Base-by-base conservation (phyloP, 2,888 invertebrate species). In the Pyrocoelia pectoralis region DNA sequence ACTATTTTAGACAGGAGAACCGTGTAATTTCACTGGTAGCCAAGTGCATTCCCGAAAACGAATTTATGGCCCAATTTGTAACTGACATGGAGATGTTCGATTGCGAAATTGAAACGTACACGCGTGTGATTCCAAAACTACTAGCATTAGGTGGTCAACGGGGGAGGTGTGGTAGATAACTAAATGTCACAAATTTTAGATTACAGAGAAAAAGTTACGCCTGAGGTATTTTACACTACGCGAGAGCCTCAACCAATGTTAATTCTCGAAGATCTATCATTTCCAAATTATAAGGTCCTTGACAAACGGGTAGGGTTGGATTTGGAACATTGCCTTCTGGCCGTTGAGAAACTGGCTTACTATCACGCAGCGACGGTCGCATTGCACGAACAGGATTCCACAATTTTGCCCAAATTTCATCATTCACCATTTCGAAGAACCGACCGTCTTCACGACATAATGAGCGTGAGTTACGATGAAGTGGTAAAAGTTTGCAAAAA, bases 351-450 rank as follows among this genome's bases (percentile, higher is more conserved):
- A 72, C 72, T 87, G 72, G 87, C 84, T 1, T 81, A 80, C 68
- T 84, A 85, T 70, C 87, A 87, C 72, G 87, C 86, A 10, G 81
- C 82, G 12, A 86, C 86, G 1, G 82, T 86, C 66, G 79, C 84
- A 24, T 71, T 86, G 63, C 80, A 79, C 51, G 81, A 84, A 70
- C 83, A 84, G 80, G 86, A 24, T 6, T 24, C 24, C 24, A 24
- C 4, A 3, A 24, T 24, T 24, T 6, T 24, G 24, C 24, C 24
- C 3, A 24, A 24, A 6, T 24, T 24, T 24, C 24, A 24, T 24
- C 24, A 24, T 6, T 24, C 24, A 6, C 24, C 24, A 6, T 24
- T 24, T 24, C 24, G 24, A 24, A 3, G 24, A 24, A 24, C 24
- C 24, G 24, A 24, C 24, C 24, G 24, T 24, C 24, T 24, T 3